A percentile compares a stretch with the other conserved stretches of the same genome.
Evolutionary conservation across 1,140 invertebrate genomes (phyloP).

Genomic region (Callitettix versicolor): DNA sequence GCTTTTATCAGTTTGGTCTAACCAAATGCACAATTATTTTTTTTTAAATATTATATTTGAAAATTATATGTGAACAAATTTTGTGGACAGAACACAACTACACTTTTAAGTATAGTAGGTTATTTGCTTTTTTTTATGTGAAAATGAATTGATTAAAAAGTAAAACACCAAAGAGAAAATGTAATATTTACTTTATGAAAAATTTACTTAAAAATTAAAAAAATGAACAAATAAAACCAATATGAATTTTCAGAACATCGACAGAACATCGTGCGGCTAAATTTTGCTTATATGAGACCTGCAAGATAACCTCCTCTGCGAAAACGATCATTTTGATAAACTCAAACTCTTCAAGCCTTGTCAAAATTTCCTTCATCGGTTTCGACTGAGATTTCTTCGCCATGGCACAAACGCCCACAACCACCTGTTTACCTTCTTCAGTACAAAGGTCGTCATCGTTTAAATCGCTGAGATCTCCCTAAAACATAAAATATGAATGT

Average conservation of each 20-base stretch:
- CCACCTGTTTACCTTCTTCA: conserved; percentile 64
- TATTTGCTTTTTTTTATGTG: no score
- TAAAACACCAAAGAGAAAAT: no score
- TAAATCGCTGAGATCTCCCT: conserved; percentile 23
- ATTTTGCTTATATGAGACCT: conserved; percentile 41
- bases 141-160: no score
- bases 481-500: background rate
- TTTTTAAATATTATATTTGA: no score
- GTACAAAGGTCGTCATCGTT: conserved; percentile 36
- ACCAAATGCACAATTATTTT: no score
- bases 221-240: no score
- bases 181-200: no score
- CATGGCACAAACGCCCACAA: conserved; percentile 97
- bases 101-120: no score
- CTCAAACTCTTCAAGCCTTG: conserved; percentile 88
- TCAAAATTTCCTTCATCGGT: conserved; percentile 97
- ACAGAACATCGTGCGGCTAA: background rate
- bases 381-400: conserved; percentile 96
- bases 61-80: no score
- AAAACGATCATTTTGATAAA: conserved; percentile 91
- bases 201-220: no score
- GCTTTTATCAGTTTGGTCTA: no score
- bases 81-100: no score
- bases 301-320: conserved; percentile 86
- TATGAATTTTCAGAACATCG: background rate